Evolutionary conservation across 2,797 vertebrate genomes (phyloP).

Genomic region (Onychomys arenicola): DNA sequence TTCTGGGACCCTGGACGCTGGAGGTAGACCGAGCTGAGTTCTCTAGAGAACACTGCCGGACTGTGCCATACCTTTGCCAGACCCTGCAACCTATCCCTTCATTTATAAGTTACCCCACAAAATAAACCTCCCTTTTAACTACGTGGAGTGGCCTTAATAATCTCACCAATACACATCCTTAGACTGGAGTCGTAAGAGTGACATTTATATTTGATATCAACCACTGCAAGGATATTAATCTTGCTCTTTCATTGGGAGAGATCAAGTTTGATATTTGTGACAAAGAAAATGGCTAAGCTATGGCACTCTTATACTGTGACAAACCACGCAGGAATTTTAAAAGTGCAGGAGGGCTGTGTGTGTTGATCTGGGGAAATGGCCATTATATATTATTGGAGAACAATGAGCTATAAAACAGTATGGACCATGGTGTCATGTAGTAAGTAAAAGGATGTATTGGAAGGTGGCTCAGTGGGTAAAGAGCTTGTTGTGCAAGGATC

Average conservation of each 20-base stretch:
- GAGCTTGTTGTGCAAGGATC: not conserved
- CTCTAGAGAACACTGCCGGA: no score
- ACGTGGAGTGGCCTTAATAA: no score
- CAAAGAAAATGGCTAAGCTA: not conserved
- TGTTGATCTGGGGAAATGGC: not conserved
- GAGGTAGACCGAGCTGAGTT: no score
- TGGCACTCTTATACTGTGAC: not conserved
- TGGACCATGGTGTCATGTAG: not conserved
- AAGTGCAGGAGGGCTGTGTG: not conserved
- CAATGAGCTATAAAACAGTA: not conserved
- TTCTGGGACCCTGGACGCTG: no score
- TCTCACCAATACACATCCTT: not conserved
- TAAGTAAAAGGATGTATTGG: not conserved
- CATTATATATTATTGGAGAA: not conserved
- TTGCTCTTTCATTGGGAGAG: not conserved
- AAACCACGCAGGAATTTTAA: not conserved
- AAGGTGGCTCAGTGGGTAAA: not conserved
- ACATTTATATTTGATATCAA: conserved; percentile 1
- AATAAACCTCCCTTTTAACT: no score
- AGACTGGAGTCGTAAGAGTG: not conserved
- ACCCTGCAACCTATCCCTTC: no score
- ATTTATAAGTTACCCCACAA: no score
- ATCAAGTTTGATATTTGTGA: not conserved
- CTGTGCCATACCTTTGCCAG: no score
- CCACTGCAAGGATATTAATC: not conserved